These are phyloP conservation scores for Zootoca vivipara DNA, from an alignment of 2,113 vertebrate genomes.

Conservation along the genomic window DNA sequence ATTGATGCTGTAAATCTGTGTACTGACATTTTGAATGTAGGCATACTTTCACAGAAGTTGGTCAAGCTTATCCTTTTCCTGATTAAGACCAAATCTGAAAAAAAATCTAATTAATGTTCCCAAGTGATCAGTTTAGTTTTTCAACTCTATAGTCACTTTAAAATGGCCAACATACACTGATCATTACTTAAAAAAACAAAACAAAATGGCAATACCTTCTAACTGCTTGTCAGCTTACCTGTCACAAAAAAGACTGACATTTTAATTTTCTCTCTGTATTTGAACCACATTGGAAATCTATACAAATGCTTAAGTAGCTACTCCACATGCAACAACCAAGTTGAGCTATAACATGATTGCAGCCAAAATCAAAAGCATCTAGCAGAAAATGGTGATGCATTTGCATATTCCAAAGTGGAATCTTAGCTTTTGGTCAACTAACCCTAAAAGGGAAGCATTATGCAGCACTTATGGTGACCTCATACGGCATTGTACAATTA, in stretches of 20 bases:
- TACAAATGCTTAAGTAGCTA: neutral
- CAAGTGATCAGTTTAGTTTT: slow-evolving; percentile 11
- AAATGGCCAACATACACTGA: slow-evolving; percentile 6
- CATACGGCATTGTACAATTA: slow-evolving; percentile 14
- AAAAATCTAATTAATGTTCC: neutral
- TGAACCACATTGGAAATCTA: slow-evolving; percentile 8
- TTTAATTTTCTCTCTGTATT: neutral
- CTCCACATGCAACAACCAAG: slow-evolving; percentile 2
- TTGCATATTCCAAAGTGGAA: slow-evolving; percentile 52
- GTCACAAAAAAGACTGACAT: neutral
- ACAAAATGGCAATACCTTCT: slow-evolving; percentile 1
- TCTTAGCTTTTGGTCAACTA: slow-evolving; percentile 62
- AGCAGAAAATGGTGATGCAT: slow-evolving; percentile 47
- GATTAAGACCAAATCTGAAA: slow-evolving; percentile 26
- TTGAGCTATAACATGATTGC: slow-evolving; percentile 26
- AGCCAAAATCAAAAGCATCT: slow-evolving; percentile 49
- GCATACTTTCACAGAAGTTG: neutral
- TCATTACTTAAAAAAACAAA: neutral
- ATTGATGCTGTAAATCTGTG: neutral
- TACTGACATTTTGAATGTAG: slow-evolving; percentile 19
- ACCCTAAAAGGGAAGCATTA: slow-evolving; percentile 58
- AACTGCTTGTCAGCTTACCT: neutral
- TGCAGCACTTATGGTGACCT: slow-evolving; percentile 50
- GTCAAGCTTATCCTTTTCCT: slow-evolving; percentile 23
- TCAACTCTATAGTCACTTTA: slow-evolving; percentile 24